Conservation (phyloP, 1,140 invertebrate genomes). For the Pseudachorutes palmiensis region DNA sequence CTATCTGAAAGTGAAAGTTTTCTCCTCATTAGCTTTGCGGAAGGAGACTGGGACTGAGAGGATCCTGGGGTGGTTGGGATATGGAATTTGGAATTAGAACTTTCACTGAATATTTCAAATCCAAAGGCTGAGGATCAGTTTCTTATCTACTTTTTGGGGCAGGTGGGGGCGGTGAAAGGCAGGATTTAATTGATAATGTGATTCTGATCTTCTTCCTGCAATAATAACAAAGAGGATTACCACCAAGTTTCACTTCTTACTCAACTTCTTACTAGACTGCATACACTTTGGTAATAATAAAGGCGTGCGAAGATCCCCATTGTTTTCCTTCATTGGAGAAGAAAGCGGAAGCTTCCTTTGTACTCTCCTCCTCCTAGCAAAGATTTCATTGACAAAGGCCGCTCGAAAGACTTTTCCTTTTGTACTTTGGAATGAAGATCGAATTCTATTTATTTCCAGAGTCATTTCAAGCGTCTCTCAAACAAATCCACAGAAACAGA, state of each 20-base stretch:
- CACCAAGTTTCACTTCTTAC: not conserved
- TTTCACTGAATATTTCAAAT: not conserved
- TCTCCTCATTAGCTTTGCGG: not conserved
- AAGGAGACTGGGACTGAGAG: not conserved
- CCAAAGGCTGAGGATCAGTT: not conserved
- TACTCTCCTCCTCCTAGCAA: not conserved
- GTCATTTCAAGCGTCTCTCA: too few species aligned
- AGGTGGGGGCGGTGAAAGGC: not conserved
- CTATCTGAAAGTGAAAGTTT: not conserved
- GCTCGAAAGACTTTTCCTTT: too few species aligned
- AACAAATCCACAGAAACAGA: too few species aligned
- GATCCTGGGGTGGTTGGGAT: not conserved
- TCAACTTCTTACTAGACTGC: not conserved
- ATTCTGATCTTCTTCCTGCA: not conserved
- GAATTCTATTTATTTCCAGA: too few species aligned
- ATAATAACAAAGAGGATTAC: not conserved
- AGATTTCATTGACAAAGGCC: slow-evolving; percentile 1
- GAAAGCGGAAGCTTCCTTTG: not conserved
- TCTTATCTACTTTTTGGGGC: too few species aligned
- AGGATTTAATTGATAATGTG: slow-evolving; percentile 1
- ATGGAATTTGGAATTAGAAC: not conserved
- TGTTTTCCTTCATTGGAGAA: not conserved
- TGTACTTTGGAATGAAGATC: too few species aligned
- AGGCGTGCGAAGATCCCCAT: too few species aligned
- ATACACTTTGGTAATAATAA: too few species aligned